Evolutionary conservation across 2,113 vertebrate species (phyloP), one percentile per base, ranked within the genome.

Genomic region (Polypterus bichir): DNA sequence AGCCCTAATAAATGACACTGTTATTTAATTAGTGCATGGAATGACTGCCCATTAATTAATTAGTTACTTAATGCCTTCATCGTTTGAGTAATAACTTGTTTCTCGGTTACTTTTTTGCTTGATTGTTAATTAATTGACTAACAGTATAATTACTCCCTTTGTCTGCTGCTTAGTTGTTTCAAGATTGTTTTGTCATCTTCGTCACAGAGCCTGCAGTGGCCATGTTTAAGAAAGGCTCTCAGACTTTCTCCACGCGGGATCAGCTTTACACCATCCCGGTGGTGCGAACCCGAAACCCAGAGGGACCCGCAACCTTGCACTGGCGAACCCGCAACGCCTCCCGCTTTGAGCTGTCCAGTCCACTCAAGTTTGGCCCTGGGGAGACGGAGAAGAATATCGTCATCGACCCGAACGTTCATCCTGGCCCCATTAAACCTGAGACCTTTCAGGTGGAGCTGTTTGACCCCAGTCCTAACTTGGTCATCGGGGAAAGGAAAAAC

Each of bases 381-480:
- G 83, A 88, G 59, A 73, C 58, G 0, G 79, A 86, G 70, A 87
- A 83, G 66, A 78, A 69, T 57, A 75, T 86, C 0, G 63, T 76
- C 58, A 86, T 88, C 5, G 70, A 85, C 4, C 64, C 81, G 0
- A 74, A 47, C 10, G 2, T 44, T 0, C 27, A 75, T 9, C 66
- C 73, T 0, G 68, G 73, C 1, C 69, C 69, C 1, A n/a, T 74
- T 46, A 66, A 76, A 54, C 76, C 77, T 0, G 80, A 85, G 44
- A 72, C 57, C 64, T 78, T 88, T 66, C 76, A 85, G 3, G 56
- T 88, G 62, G 86, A 87, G 71, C 76, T 88, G 53, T 77, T 67
- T 46, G 84, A 88, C 5, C 84, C 85, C n/a, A 79, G 82, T 49
- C 46, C 51, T 54, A 81, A 81, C 4, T 53, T 71, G 4, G 8